A percentile compares a stretch with the other conserved stretches of the same genome.
Conservation (phyloP, 2,113 vertebrate genomes). For the Myocastor coypus region DNA sequence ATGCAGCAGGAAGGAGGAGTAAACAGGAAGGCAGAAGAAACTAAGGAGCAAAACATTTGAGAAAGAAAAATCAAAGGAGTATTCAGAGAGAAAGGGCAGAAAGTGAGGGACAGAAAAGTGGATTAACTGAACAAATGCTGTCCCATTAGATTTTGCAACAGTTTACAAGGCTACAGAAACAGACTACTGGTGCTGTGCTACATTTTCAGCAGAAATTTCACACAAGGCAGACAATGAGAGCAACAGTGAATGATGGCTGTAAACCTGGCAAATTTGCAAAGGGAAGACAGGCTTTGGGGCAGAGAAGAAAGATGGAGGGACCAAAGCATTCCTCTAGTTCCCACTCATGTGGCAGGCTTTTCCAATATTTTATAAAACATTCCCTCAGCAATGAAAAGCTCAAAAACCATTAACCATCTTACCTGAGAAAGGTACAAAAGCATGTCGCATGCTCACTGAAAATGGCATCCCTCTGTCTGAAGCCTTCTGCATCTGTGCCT, state of each 20-base stretch:
- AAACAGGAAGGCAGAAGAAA: not conserved
- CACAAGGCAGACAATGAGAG: not conserved
- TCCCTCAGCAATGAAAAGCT: not conserved
- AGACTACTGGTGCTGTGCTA: not conserved
- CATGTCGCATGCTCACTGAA: constrained; percentile 96
- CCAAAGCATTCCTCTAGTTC: not conserved
- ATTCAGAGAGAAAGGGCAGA: not conserved
- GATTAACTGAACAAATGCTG: not conserved
- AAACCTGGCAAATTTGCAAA: not conserved
- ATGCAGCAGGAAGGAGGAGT: not conserved
- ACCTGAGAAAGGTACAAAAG: constrained; percentile 97
- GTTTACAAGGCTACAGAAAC: not conserved
- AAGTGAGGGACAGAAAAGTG: not conserved
- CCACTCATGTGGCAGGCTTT: not conserved
- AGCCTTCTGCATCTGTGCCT: constrained; percentile 60
- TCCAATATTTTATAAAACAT: constrained; percentile 41
- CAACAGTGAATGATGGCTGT: not conserved
- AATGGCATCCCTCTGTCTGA: constrained; percentile 88
- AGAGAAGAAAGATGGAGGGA: not conserved
- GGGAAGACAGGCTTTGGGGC: not conserved
- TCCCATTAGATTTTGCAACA: not conserved
- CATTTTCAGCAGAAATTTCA: not conserved
- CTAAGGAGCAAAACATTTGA: not conserved
- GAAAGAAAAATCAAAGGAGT: not conserved
- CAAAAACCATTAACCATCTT: constrained; percentile 27